These are phyloP conservation scores for Climacteris rufus DNA, from an alignment of 2,113 vertebrate genomes.

Conservation along the genomic window DNA sequence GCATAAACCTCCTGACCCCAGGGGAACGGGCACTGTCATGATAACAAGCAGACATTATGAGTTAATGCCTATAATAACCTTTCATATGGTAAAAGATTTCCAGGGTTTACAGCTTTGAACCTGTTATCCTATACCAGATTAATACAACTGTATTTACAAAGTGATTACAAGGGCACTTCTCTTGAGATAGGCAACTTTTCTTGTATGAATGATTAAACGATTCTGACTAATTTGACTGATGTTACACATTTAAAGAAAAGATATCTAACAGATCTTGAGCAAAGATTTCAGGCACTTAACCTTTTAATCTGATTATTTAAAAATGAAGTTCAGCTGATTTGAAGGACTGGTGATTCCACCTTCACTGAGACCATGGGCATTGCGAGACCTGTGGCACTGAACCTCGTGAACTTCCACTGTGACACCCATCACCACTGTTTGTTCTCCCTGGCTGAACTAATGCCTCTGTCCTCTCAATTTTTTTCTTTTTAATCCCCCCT, in stretches of 20 bases:
- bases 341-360: background rate
- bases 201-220: slow-evolving; percentile 62
- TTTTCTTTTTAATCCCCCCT: background rate
- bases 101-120: slow-evolving; percentile 76
- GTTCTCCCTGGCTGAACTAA: background rate
- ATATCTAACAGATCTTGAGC: background rate
- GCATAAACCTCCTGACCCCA: background rate
- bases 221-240: background rate
- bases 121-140: slow-evolving; percentile 46
- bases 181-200: slow-evolving; percentile 33
- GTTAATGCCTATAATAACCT: slow-evolving; percentile 44
- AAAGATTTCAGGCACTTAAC: background rate
- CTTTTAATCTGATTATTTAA: background rate
- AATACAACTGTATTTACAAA: slow-evolving; percentile 59
- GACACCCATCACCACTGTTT: background rate
- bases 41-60: background rate
- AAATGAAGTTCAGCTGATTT: background rate
- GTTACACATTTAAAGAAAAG: background rate
- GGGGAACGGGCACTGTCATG: background rate
- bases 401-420: background rate
- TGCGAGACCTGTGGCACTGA: background rate
- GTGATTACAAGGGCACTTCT: slow-evolving; percentile 37
- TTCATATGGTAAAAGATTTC: slow-evolving; percentile 71
- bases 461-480: background rate
- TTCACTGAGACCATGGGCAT: background rate